Evolutionary conservation across 2,797 vertebrate genomes (phyloP), one percentile per base, ranked within the genome.

Genomic region (Chromobotia macracanthus): DNA sequence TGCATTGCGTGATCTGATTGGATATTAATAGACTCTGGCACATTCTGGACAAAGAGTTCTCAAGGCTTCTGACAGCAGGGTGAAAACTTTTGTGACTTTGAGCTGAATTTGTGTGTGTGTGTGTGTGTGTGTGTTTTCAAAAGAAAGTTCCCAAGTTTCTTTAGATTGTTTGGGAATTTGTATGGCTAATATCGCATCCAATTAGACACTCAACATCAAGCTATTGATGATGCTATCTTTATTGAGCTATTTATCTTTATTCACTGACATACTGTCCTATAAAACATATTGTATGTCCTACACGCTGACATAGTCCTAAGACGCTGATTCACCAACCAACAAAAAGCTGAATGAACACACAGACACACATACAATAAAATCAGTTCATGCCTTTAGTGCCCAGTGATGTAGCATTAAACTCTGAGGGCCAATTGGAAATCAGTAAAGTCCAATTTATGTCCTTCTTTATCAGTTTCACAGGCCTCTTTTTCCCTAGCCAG

Each of bases 371-470:
- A 23, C 67, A 21, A n/a, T n/a, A n/a, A n/a, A 46, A 35, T 25
- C 41, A 21, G 38, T 72, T 77, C 64, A 68, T 35, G 25, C 70
- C 50, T 25, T 35, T 6, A 25, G 31, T 7, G 31, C 10, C 16
- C 68, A 71, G 19, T 71, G 68, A 64, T 73, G 50, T 72, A 7
- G 50, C 38, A 48, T 79, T 72, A 63, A 72, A 48, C 69, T 79
- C 35, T 46, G 35, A 13, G 61, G 41, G 60, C 60, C 69, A 72
- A 66, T 73, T 66, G 61, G 38, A 79, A 79, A 79, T 79, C 77
- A 58, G 72, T 79, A 28, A 3, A 46, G 60, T 65, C 60, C 61
- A 56, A 58, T 66, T 66, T 56, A 56, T 65, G 50, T 72, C 16
- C 58, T 41, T 28, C 44, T 71, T 21, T 72, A 55, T 72, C 69